These are phyloP conservation scores for Ancistrus triradiatus DNA, from an alignment of 2,113 vertebrate species.

Conservation along the genomic window DNA sequence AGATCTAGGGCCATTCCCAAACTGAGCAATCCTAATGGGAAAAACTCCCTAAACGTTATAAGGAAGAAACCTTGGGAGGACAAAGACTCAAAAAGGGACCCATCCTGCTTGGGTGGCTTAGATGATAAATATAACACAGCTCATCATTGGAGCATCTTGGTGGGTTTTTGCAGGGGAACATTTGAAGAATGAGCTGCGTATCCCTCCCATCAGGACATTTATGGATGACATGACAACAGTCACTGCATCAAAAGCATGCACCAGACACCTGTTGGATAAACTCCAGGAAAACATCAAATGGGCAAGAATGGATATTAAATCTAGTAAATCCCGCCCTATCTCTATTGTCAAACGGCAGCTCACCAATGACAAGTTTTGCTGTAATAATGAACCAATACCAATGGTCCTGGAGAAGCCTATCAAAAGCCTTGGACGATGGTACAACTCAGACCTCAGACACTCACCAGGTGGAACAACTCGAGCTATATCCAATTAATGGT, in stretches of 20 bases:
- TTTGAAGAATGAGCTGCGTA: background rate
- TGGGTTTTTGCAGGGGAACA: background rate
- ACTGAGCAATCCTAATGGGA: too few species aligned
- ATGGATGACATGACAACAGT: background rate
- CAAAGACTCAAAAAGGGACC: too few species aligned
- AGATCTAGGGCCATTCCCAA: too few species aligned
- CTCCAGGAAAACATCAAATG: background rate
- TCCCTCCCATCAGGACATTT: background rate
- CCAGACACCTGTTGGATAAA: background rate
- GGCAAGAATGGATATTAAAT: background rate
- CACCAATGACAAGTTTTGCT: background rate
- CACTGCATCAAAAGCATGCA: background rate
- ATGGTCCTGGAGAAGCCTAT: too few species aligned
- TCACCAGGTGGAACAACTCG: background rate
- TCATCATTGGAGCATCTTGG: background rate
- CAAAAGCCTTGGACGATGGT: too few species aligned
- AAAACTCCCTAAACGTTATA: too few species aligned
- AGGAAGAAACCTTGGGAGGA: too few species aligned
- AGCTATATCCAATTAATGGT: background rate
- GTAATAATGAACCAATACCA: background rate
- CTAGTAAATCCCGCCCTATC: background rate
- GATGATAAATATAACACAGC: background rate
- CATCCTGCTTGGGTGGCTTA: too few species aligned
- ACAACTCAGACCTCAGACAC: too few species aligned
- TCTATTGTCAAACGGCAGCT: background rate